Evolutionary conservation across 92 coral and sea anemone species (phyloP).

Genomic region (Montipora capitata): DNA sequence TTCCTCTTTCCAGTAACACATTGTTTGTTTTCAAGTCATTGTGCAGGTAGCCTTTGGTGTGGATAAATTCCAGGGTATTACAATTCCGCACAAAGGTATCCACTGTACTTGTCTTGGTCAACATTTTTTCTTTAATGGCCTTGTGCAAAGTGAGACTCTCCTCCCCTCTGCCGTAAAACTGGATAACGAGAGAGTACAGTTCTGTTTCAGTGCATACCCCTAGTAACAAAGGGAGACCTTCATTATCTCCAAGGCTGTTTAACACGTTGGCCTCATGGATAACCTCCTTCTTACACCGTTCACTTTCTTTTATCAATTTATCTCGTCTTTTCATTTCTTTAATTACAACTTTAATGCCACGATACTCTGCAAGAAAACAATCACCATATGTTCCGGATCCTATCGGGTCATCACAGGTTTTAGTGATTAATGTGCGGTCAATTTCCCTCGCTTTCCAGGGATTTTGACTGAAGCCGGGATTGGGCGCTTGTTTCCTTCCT

Average conservation of each 20-base stretch:
- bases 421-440: slow-evolving; percentile 28
- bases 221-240: slow-evolving; percentile 45
- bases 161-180: slow-evolving; percentile 57
- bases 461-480: not conserved
- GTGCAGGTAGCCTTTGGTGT: slow-evolving; percentile 51
- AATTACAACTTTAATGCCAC: slow-evolving; percentile 40
- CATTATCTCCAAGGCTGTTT: slow-evolving; percentile 65
- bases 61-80: slow-evolving; percentile 39
- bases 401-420: slow-evolving; percentile 23
- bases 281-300: slow-evolving; percentile 55
- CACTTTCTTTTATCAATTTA: slow-evolving; percentile 31
- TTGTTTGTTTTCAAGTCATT: slow-evolving; percentile 71
- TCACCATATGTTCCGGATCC: slow-evolving; percentile 63
- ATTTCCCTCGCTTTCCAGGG: slow-evolving; percentile 37
- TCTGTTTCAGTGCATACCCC: slow-evolving; percentile 51
- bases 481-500: no score
- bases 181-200: slow-evolving; percentile 53
- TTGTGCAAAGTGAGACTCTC: slow-evolving; percentile 59
- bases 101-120: slow-evolving; percentile 21
- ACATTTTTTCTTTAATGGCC: slow-evolving; percentile 35
- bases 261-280: slow-evolving; percentile 52
- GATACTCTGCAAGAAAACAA: slow-evolving; percentile 55
- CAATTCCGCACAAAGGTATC: slow-evolving; percentile 30
- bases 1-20: slow-evolving; percentile 45
- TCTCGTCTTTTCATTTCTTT: slow-evolving; percentile 53